A percentile compares a stretch with the other conserved stretches of the same genome.
Evolutionary conservation across 1,140 invertebrate species (phyloP).

Genomic region (Parasteatoda tepidariorum): DNA sequence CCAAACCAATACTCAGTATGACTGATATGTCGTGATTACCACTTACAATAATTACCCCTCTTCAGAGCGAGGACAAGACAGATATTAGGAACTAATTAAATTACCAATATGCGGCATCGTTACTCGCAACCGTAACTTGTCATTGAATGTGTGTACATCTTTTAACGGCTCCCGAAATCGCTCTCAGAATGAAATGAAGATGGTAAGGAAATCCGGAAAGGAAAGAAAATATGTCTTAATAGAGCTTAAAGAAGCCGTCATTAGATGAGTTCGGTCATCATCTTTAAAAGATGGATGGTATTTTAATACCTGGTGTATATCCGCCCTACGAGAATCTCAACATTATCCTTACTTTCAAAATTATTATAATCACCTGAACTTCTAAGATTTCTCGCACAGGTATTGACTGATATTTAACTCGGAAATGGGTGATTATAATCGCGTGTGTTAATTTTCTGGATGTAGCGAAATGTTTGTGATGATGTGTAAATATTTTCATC

Average conservation of each 20-base stretch:
- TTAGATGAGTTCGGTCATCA: background rate
- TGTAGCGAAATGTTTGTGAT: no score
- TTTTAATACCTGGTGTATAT: no score
- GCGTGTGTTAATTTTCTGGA: no score
- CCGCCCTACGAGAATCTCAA: no score
- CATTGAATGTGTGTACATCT: background rate
- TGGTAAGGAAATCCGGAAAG: slow-evolving; percentile 14
- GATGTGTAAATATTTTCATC: no score
- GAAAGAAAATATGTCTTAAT: slow-evolving; percentile 35
- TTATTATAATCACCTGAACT: no score
- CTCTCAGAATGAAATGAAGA: background rate
- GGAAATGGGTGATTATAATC: no score
- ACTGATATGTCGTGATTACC: slow-evolving; percentile 20
- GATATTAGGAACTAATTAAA: slow-evolving; percentile 49
- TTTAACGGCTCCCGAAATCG: background rate
- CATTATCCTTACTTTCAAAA: no score
- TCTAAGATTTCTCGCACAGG: no score
- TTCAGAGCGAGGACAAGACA: background rate
- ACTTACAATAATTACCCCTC: slow-evolving; percentile 34
- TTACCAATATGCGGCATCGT: slow-evolving; percentile 20
- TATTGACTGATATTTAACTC: no score
- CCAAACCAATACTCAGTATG: no score
- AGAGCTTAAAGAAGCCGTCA: slow-evolving; percentile 25
- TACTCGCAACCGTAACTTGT: slow-evolving; percentile 10
- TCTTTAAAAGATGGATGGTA: slow-evolving; percentile 27